A percentile compares a stretch with the other conserved stretches of the same genome.
These are phyloP conservation scores for Phrynocephalus vlangalii DNA, from an alignment of 2,797 vertebrate species.

Conservation along the genomic window DNA sequence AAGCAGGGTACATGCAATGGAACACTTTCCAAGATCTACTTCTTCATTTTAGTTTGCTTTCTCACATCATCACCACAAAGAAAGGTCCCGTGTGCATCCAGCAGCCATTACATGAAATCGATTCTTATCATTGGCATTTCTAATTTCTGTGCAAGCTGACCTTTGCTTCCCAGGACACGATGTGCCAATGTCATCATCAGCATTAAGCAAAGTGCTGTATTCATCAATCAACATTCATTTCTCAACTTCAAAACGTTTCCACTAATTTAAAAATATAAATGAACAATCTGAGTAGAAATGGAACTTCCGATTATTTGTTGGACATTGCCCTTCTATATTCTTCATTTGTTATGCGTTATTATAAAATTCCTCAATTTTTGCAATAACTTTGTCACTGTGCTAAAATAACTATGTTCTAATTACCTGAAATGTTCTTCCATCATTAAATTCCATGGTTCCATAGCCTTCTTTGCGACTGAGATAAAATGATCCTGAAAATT, in stretches of 20 bases:
- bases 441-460: slow-evolving; percentile 77
- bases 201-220: not conserved
- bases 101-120: not conserved
- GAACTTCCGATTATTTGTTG: not conserved
- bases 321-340: not conserved
- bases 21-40: not conserved
- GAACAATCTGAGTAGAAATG: not conserved
- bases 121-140: not conserved
- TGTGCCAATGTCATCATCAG: not conserved
- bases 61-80: not conserved
- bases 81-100: not conserved
- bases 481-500: slow-evolving; percentile 87
- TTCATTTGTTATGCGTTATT: not conserved
- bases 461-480: slow-evolving; percentile 88
- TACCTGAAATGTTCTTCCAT: slow-evolving; percentile 85
- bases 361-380: not conserved
- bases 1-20: not conserved
- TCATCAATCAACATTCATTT: not conserved
- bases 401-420: slow-evolving; percentile 18
- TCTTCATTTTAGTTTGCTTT: not conserved
- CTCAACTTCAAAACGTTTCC: not conserved
- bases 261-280: not conserved
- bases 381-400: not conserved
- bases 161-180: not conserved
- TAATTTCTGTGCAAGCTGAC: not conserved